These are phyloP conservation scores for Calidris pugnax DNA, from an alignment of 2,113 vertebrate genomes.

Conservation along the genomic window DNA sequence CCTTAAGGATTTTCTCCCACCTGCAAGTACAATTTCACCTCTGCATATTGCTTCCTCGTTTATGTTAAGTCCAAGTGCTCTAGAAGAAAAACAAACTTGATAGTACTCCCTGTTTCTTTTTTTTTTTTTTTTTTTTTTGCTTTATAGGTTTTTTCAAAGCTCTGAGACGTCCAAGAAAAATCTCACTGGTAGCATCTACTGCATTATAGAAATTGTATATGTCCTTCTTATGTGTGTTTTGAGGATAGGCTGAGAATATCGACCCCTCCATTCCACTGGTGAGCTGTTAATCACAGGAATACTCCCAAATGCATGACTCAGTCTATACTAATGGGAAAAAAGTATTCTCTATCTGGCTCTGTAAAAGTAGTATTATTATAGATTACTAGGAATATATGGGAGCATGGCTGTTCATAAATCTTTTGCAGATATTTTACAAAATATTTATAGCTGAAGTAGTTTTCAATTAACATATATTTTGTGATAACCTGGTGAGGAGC, in stretches of 20 bases:
- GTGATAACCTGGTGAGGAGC: neutral
- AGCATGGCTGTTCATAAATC: neutral
- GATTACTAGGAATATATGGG: neutral
- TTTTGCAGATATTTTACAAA: neutral
- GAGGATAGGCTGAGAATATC: neutral
- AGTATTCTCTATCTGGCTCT: neutral
- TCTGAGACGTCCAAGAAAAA: neutral
- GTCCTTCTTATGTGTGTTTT: neutral
- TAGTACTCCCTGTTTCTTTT: neutral
- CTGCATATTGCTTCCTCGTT: neutral
- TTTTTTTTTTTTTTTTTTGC: no score
- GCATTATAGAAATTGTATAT: neutral
- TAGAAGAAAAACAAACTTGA: neutral
- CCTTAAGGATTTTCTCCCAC: neutral
- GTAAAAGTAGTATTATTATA: neutral
- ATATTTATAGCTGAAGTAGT: neutral
- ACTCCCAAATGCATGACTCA: neutral
- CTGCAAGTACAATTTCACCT: neutral
- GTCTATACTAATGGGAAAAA: neutral
- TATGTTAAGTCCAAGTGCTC: neutral
- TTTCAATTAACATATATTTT: neutral
- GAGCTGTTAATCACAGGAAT: neutral
- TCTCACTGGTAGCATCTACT: neutral
- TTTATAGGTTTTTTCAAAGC: neutral
- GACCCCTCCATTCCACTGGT: neutral